phyloP scores from a whole-genome alignment of 2,113 vertebrate genomes.

The Rana temporaria region DNA sequence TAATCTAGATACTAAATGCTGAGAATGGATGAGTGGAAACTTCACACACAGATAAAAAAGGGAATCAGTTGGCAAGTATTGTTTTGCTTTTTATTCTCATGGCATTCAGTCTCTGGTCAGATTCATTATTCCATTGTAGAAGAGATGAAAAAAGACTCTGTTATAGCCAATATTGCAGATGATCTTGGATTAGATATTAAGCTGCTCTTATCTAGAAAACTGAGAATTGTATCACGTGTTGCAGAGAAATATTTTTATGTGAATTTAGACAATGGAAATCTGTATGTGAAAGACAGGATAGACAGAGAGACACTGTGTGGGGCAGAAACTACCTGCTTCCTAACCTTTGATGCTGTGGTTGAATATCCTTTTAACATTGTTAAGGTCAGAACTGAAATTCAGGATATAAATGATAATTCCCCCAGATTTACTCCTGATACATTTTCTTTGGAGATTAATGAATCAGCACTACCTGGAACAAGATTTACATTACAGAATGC shows the following conservation, averaged over 20 bases:
- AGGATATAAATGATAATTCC: constrained; percentile 80
- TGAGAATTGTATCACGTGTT: constrained; percentile 58
- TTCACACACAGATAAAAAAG: background rate
- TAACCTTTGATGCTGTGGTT: constrained; percentile 74
- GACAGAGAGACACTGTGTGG: constrained; percentile 75
- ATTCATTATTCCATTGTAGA: too few relatives aligned
- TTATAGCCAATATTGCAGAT: constrained; percentile 69
- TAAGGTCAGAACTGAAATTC: constrained; percentile 68
- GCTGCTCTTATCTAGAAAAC: constrained; percentile 59
- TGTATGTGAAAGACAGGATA: too few relatives aligned
- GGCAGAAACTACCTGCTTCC: constrained; percentile 64
- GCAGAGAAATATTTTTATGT: constrained; percentile 69
- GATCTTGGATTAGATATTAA: constrained; percentile 64
- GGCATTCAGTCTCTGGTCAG: too few relatives aligned
- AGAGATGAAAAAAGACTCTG: too few relatives aligned
- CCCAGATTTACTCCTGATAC: constrained; percentile 66
- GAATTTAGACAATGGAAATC: too few relatives aligned
- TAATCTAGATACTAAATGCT: background rate
- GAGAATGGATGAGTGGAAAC: constrained; percentile 57
- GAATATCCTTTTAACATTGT: constrained; percentile 66
- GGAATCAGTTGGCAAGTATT: too few relatives aligned
- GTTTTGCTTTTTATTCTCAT: too few relatives aligned
- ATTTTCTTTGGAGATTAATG: constrained; percentile 65
- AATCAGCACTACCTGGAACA: constrained; percentile 61
- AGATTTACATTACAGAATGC: constrained; percentile 70